These are phyloP conservation scores for Gari tellinella DNA, from an alignment of 2,888 invertebrate species.

Conservation along the genomic window DNA sequence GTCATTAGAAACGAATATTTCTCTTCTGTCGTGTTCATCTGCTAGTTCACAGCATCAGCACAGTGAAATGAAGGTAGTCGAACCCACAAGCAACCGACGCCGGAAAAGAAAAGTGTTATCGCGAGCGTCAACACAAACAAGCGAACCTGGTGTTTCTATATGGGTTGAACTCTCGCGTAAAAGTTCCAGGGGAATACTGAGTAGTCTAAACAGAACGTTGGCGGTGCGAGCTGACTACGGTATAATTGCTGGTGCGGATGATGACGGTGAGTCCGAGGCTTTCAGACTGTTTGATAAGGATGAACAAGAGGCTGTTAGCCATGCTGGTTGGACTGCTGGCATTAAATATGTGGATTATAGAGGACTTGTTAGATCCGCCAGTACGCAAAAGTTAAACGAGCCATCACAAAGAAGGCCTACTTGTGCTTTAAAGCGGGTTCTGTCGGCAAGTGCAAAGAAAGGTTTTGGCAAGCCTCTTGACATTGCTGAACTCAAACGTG, in stretches of 20 bases:
- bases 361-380: constrained; percentile 60
- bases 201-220: constrained; percentile 62
- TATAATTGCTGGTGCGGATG: constrained; percentile 33
- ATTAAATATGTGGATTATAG: constrained; percentile 41
- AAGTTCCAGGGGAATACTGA: constrained; percentile 52
- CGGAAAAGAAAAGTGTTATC: constrained; percentile 34
- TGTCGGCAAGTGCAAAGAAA: constrained; percentile 58
- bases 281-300: constrained; percentile 62
- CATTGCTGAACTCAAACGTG: constrained; percentile 66
- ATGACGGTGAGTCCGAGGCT: constrained; percentile 59
- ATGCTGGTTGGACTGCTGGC: constrained; percentile 51
- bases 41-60: constrained; percentile 9
- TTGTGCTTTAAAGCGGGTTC: constrained; percentile 12
- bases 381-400: constrained; percentile 49
- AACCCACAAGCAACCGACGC: constrained; percentile 16
- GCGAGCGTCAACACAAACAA: constrained; percentile 25
- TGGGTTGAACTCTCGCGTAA: constrained; percentile 65
- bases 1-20: constrained; percentile 69
- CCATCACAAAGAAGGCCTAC: background rate
- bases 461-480: constrained; percentile 58
- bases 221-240: constrained; percentile 24
- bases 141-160: constrained; percentile 31
- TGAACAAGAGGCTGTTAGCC: constrained; percentile 55
- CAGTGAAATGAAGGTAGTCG: constrained; percentile 23
- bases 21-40: constrained; percentile 68